Conservation (phyloP, 2,888 invertebrate genomes). For the Watsonalla binaria region DNA sequence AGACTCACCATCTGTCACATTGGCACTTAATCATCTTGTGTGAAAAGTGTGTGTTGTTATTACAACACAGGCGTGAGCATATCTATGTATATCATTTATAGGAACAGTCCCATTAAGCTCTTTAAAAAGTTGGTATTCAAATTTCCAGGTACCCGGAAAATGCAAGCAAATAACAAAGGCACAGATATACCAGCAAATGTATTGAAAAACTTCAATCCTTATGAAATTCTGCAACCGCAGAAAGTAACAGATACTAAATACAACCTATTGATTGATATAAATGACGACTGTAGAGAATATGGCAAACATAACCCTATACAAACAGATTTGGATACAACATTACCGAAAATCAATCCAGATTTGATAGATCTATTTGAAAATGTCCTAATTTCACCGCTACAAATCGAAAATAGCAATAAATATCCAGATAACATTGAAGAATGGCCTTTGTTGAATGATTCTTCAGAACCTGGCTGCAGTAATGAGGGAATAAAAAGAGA, state of each 20-base stretch:
- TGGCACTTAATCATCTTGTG: too few species aligned
- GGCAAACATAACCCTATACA: too few species aligned
- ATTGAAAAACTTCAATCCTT: slow-evolving; percentile 4
- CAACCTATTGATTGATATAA: background rate
- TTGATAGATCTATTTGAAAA: slow-evolving; percentile 20
- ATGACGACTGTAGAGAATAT: background rate
- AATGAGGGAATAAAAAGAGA: background rate
- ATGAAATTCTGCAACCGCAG: slow-evolving; percentile 12
- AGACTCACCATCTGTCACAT: too few species aligned
- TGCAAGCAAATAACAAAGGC: background rate
- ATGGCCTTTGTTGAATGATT: too few species aligned
- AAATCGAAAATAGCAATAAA: slow-evolving; percentile 3
- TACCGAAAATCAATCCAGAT: background rate
- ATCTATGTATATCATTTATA: too few species aligned
- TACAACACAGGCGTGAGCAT: too few species aligned
- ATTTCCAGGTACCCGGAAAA: background rate
- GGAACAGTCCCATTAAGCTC: too few species aligned
- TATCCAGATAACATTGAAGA: background rate
- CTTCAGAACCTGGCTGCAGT: background rate
- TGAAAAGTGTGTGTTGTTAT: too few species aligned
- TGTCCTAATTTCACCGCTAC: slow-evolving; percentile 16
- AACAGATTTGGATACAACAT: background rate
- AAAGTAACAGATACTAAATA: slow-evolving; percentile 1
- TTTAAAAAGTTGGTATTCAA: background rate
- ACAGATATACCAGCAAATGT: slow-evolving; percentile 1